Base-by-base conservation (phyloP, 2,797 vertebrate genomes). In the Distichodus sexfasciatus region DNA sequence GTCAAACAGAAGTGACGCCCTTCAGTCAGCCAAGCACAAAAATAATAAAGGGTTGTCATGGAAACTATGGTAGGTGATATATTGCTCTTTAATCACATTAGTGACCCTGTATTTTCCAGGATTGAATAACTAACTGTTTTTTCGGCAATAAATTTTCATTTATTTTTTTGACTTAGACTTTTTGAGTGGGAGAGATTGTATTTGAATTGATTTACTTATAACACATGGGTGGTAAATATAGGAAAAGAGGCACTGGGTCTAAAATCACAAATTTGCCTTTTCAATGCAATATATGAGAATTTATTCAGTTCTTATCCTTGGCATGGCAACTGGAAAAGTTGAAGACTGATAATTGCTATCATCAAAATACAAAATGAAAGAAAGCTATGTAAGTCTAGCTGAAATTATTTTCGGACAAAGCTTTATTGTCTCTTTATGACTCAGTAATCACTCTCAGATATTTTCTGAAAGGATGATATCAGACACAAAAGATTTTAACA, bases 1-100 rank as follows among this genome's bases (percentile, higher is more conserved):
- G 31, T 66, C 41, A 31, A 60, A 50, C 40, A 53, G 40, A 71
- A 28, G 63, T 26, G 21, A 40, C 41, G 65, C 62, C 66, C 71
- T 60, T 55, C 61, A 72, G 60, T 28, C 23, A 78, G 66, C 23
- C 54, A 33, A 68, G 61, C 54, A 60, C 51, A 65, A 76, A 73
- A 76, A 64, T 65, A 71, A 76, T 79, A 75, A 71, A 53, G 23
- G 19, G 77, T 76, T 74, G 69, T 72, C 73, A 61, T 81, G 76
- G 77, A 43, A 69, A 79, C 79, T 36, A 47, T 57, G 59, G 69
- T 53, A 69, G 59, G 63, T 72, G 54, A 63, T 70, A 72, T 69
- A 73, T 64, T 28, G 51, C 60, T 44, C 55, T 40, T 19, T 74
- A 70, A 78, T 78, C 69, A 68, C 69, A 66, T 76, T 72, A 68